A percentile compares a stretch with the other conserved stretches of the same genome.
These are phyloP conservation scores for Capitulum mitella DNA, from an alignment of 2,888 invertebrate genomes.

Conservation along the genomic window DNA sequence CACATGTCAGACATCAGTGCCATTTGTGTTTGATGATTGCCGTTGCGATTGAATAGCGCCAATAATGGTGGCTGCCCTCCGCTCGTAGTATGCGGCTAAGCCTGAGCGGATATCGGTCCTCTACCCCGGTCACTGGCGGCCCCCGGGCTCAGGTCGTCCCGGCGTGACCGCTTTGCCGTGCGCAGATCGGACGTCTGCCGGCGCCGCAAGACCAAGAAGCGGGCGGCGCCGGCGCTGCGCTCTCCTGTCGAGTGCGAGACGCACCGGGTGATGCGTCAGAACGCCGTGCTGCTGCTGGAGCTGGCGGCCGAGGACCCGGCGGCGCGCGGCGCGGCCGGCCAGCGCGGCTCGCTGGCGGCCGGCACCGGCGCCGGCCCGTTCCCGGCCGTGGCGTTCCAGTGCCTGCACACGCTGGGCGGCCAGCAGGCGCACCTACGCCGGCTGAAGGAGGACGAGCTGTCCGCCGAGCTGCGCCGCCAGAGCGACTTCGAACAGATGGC, in stretches of 20 bases:
- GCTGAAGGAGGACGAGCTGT: conserved; percentile 43
- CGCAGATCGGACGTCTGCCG: conserved; percentile 36
- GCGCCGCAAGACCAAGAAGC: background rate
- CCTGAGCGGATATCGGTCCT: too few relatives aligned
- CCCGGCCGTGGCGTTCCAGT: conserved; percentile 48
- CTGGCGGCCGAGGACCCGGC: conserved; percentile 65
- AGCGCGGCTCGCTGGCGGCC: conserved; percentile 36
- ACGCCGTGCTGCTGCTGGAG: conserved; percentile 87
- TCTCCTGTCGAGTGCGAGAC: conserved; percentile 45
- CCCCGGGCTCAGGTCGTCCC: too few relatives aligned
- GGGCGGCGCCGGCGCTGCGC: conserved; percentile 31
- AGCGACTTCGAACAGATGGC: conserved; percentile 64
- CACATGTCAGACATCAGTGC: too few relatives aligned
- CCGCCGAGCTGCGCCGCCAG: conserved; percentile 79
- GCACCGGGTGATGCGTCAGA: conserved; percentile 76
- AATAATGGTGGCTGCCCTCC: too few relatives aligned
- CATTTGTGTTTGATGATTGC: too few relatives aligned
- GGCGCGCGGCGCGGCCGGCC: conserved; percentile 43
- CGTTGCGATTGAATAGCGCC: too few relatives aligned
- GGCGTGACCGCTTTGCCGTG: too few relatives aligned
- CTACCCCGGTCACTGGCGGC: too few relatives aligned
- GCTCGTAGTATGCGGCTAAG: too few relatives aligned
- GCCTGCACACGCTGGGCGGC: conserved; percentile 51
- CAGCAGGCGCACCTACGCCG: conserved; percentile 40
- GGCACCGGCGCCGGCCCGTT: conserved; percentile 34